Base-by-base conservation (phyloP, 2,113 vertebrate species). In the Xiphias gladius region DNA sequence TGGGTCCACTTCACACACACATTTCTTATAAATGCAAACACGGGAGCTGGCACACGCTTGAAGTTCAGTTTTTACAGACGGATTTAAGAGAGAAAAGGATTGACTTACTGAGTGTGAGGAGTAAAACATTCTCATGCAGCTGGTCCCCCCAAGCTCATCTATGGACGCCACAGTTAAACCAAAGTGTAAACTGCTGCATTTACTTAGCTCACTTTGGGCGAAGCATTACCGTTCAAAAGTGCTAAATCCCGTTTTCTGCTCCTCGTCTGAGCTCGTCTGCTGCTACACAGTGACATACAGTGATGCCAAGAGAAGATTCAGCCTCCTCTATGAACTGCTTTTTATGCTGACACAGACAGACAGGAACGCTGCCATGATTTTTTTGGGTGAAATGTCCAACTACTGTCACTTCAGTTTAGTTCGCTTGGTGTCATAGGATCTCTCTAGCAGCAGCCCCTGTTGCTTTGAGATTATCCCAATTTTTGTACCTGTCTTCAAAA, bases 301-400 rank as follows among this genome's bases (percentile, higher is more conserved):
- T 65, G 50, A 74, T 70, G 48, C 28, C 57, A 66, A 22, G 30
- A n/a, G 39, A 41, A 50, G 14, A 62, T 76, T 28, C 43, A 19
- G 61, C 26, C 22, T 46, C 59, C 43, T 71, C 28, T 39, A 48
- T 68, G 28, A 70, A 59, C 41, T 39, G 48, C 2, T 65, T 62
- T 61, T 73, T 13, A 68, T 68, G 28, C 24, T 63, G 55, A 69
- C 75, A 67, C 54, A 19, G 19, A 52, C 22, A 64, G 50, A n/a
- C n/a, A 83, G 50, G 28, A 71, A 39, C 32, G 14, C 48, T 57
- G 73, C 59, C 73, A 58, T 70, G 37, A 30, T 64, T 65, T 37
- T 46, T 70, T 22, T 22, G 35, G 64, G 26, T 71, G 50, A 76
- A 72, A 77, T 61, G 81, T 41, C 67, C 19, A 66, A 14, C 24